Percentiles rank a stretch among this genome's conserved stretches.
Conservation (phyloP, 2,888 invertebrate genomes). For the Halictus quadricinctus region DNA sequence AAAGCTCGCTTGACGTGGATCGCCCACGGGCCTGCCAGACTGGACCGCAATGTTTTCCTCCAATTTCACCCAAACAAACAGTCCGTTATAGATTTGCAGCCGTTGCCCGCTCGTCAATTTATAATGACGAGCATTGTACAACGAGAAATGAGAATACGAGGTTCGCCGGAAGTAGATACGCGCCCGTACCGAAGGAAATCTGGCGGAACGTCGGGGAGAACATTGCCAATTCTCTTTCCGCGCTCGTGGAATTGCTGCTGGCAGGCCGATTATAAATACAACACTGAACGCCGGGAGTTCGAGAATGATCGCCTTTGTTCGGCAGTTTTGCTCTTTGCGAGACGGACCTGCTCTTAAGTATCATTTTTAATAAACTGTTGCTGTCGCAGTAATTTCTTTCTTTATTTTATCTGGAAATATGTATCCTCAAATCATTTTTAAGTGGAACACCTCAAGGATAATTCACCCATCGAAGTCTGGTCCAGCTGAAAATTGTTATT, state of each 20-base stretch:
- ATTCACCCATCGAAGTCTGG: no score
- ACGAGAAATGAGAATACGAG: slow-evolving; percentile 56
- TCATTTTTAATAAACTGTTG: background rate
- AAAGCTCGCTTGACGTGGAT: slow-evolving; percentile 54
- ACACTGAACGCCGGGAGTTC: background rate
- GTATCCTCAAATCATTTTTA: no score
- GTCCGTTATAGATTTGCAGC: slow-evolving; percentile 75
- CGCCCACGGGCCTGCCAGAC: slow-evolving; percentile 63
- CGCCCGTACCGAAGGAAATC: slow-evolving; percentile 46
- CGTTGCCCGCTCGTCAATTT: slow-evolving; percentile 67
- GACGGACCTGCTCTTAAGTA: background rate
- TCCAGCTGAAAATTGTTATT: no score
- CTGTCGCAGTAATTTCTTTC: no score
- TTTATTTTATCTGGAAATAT: no score
- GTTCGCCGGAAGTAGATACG: slow-evolving; percentile 17
- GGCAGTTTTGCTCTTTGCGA: background rate
- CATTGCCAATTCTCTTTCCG: slow-evolving; percentile 65
- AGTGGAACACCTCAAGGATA: no score
- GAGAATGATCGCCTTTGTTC: background rate
- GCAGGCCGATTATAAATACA: background rate
- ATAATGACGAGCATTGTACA: slow-evolving; percentile 67
- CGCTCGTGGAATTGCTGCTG: background rate
- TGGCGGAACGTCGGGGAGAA: slow-evolving; percentile 70
- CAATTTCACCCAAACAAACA: slow-evolving; percentile 78
- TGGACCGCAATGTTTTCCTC: slow-evolving; percentile 75